Conservation (phyloP, 2,797 vertebrate genomes). For the Lophius americanus region DNA sequence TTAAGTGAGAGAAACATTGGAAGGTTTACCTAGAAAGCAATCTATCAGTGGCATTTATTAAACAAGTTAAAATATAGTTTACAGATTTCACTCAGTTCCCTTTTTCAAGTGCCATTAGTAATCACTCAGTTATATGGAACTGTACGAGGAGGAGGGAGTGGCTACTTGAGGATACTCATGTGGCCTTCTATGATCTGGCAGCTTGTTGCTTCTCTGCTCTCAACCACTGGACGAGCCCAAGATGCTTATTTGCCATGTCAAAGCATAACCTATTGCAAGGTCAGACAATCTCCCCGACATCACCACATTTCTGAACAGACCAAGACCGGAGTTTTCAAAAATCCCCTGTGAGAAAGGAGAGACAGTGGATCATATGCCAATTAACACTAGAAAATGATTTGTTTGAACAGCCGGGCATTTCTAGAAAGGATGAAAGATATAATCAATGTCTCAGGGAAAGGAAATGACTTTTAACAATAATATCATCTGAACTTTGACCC, state of each 20-base stretch:
- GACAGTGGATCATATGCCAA: conserved; percentile 42
- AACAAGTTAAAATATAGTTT: conserved; percentile 44
- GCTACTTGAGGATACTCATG: conserved; percentile 73
- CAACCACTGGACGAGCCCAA: conserved; percentile 52
- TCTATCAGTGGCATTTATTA: conserved; percentile 22
- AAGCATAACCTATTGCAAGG: conserved; percentile 52
- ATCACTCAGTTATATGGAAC: conserved; percentile 28
- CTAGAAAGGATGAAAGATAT: conserved; percentile 33
- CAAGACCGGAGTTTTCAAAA: conserved; percentile 15
- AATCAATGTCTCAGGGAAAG: conserved; percentile 31
- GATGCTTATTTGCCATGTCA: conserved; percentile 55
- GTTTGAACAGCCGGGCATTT: conserved; percentile 35
- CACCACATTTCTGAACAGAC: conserved; percentile 32
- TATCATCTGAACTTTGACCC: conserved; percentile 47
- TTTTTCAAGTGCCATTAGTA: conserved; percentile 29
- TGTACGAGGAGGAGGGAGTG: conserved; percentile 22
- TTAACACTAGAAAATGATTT: conserved; percentile 49
- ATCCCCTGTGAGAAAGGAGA: conserved; percentile 55
- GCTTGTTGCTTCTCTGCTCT: conserved; percentile 49
- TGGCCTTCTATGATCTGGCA: conserved; percentile 57
- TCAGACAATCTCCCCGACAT: conserved; percentile 54
- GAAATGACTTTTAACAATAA: conserved; percentile 56
- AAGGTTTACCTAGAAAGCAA: conserved; percentile 2
- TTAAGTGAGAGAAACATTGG: conserved; percentile 22
- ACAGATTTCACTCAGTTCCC: conserved; percentile 23